Conservation (phyloP, 2,797 vertebrate species). For the Hypotaenidia philippensis region DNA sequence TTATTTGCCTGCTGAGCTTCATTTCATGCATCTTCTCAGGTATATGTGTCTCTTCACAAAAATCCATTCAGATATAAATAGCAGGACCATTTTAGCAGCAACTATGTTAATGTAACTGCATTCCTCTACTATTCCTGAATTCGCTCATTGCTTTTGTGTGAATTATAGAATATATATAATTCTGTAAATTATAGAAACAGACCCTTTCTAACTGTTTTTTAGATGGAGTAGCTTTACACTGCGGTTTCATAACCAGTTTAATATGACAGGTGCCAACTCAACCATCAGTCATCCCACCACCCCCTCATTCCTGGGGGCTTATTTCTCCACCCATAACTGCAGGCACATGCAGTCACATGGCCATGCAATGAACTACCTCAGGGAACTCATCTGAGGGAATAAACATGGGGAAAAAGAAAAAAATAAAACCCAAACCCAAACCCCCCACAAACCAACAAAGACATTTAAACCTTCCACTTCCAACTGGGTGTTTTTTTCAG, state of each 20-base stretch:
- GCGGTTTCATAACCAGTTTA: conserved; percentile 15
- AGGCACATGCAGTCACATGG: neutral
- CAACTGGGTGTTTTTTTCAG: neutral
- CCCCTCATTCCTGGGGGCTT: neutral
- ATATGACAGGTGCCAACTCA: neutral
- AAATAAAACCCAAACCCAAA: too few species aligned
- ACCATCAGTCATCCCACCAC: neutral
- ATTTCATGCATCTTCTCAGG: neutral
- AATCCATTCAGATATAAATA: neutral
- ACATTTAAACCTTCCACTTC: neutral
- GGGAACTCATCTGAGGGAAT: neutral
- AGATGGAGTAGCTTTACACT: neutral
- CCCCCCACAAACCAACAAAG: neutral
- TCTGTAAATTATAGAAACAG: neutral
- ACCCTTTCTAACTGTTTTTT: neutral
- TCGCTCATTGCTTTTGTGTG: neutral
- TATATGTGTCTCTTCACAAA: neutral
- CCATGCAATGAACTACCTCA: neutral
- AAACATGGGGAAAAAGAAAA: neutral
- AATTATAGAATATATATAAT: neutral
- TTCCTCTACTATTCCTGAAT: neutral
- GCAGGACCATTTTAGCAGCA: neutral
- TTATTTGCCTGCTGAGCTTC: neutral
- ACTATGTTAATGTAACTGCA: neutral
- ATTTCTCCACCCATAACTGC: conserved; percentile 9